Evolutionary conservation across 2,888 invertebrate genomes (phyloP).

Genomic region (Syritta pipiens): DNA sequence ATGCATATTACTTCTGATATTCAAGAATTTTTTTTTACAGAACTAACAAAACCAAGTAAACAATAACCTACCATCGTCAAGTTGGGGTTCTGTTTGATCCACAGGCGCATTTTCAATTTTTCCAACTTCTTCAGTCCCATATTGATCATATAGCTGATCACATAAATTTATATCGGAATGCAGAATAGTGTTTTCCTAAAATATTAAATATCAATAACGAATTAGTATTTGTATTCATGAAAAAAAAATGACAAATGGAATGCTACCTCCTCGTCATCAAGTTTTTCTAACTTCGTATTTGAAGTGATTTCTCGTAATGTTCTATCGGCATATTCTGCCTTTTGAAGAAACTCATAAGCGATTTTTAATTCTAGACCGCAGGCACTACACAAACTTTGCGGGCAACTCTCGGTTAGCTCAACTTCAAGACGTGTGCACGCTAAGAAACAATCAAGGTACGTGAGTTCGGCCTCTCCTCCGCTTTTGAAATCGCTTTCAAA

Average conservation of each 20-base stretch:
- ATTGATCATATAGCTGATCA: neutral
- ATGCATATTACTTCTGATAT: too few relatives aligned
- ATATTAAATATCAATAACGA: neutral
- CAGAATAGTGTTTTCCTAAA: conserved; percentile 1
- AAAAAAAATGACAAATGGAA: too few relatives aligned
- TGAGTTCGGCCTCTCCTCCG: conserved; percentile 38
- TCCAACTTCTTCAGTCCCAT: conserved; percentile 8
- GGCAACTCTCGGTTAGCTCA: conserved; percentile 49
- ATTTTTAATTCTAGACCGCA: conserved; percentile 70
- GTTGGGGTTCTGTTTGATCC: conserved; percentile 3
- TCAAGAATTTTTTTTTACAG: neutral
- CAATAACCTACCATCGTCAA: conserved; percentile 32
- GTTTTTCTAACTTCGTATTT: conserved; percentile 40
- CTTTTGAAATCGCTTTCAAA: conserved; percentile 52
- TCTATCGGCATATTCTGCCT: conserved; percentile 66
- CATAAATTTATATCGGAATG: too few relatives aligned
- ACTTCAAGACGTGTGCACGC: conserved; percentile 70
- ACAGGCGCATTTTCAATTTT: neutral
- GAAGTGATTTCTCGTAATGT: conserved; percentile 51
- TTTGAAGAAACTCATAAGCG: conserved; percentile 71
- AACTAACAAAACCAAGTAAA: neutral
- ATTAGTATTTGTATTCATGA: neutral
- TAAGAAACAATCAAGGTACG: conserved; percentile 71
- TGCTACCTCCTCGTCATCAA: conserved; percentile 36
- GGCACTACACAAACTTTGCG: conserved; percentile 68